phyloP scores from a whole-genome alignment of 92 coral and sea anemone species.

The Phenganax subtilis region DNA sequence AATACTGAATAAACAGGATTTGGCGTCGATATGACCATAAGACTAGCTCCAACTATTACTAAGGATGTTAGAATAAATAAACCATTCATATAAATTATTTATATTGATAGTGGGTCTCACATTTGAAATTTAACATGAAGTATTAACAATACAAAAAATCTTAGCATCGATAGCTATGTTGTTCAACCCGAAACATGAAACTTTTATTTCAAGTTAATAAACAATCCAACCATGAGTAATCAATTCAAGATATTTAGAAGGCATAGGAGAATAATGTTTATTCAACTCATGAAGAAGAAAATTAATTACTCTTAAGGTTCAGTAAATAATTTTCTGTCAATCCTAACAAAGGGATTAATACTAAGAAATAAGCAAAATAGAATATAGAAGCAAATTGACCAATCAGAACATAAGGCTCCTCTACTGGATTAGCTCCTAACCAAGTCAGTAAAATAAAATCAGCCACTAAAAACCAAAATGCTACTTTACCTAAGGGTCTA shows the following conservation, averaged over 20 bases:
- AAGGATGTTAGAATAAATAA: constrained; percentile 36
- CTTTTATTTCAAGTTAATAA: no score
- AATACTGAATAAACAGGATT: constrained; percentile 74
- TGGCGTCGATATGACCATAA: constrained; percentile 71
- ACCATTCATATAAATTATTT: no score
- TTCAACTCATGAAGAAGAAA: no score
- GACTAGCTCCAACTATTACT: constrained; percentile 58
- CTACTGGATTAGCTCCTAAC: constrained; percentile 67
- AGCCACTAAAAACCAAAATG: constrained; percentile 73
- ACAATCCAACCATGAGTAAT: no score
- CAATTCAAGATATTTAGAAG: no score
- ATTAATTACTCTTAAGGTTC: constrained; percentile 28
- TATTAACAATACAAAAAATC: no score
- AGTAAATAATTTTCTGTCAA: constrained; percentile 59
- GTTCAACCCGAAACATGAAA: no score
- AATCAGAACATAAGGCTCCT: constrained; percentile 72
- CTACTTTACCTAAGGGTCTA: constrained; percentile 67
- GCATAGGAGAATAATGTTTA: no score
- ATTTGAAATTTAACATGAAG: no score
- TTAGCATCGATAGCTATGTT: no score
- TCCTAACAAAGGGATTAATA: constrained; percentile 63
- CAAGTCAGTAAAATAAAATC: constrained; percentile 71
- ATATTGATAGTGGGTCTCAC: constrained; percentile 37
- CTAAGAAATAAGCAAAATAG: constrained; percentile 66
- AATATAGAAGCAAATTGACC: constrained; percentile 72